Evolutionary conservation across 2,888 invertebrate genomes (phyloP).

Genomic region (Caenorhabditis doughertyi): DNA sequence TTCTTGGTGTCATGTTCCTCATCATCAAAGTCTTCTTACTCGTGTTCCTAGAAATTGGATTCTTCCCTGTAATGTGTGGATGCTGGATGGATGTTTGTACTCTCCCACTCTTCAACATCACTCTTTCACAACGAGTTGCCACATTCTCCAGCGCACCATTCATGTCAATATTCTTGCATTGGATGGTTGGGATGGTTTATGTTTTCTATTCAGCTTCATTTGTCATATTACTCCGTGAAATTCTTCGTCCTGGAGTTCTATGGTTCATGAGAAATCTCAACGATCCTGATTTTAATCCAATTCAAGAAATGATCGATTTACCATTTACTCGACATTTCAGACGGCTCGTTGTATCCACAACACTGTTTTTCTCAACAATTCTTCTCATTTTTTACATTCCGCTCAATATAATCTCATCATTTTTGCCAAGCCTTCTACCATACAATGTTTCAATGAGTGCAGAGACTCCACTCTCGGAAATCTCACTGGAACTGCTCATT

Average conservation of each 20-base stretch:
- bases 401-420: constrained; percentile 89
- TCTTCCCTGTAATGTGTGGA: constrained; percentile 96
- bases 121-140: constrained; percentile 88
- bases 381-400: constrained; percentile 97
- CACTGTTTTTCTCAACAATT: constrained; percentile 93
- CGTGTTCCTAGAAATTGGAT: constrained; percentile 96
- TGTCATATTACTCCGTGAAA: constrained; percentile 92
- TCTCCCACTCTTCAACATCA: constrained; percentile 87
- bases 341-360: constrained; percentile 92
- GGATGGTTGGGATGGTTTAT: constrained; percentile 98
- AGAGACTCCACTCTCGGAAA: constrained; percentile 90
- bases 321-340: constrained; percentile 94
- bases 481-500: constrained; percentile 92
- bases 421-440: constrained; percentile 93
- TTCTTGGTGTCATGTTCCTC: constrained; percentile 87
- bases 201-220: constrained; percentile 99
- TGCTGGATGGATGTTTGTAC: constrained; percentile 99
- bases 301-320: constrained; percentile 98
- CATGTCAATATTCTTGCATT: constrained; percentile 97
- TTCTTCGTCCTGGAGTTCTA: constrained; percentile 93
- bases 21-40: constrained; percentile 89
- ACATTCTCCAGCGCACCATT: constrained; percentile 94
- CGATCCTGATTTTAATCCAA: constrained; percentile 99
- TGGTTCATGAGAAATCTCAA: constrained; percentile 99
- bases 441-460: constrained; percentile 90